Evolutionary conservation across 1,140 invertebrate species (phyloP), one percentile per base, ranked within the genome.

Genomic region (Drosophila tsacasi): DNA sequence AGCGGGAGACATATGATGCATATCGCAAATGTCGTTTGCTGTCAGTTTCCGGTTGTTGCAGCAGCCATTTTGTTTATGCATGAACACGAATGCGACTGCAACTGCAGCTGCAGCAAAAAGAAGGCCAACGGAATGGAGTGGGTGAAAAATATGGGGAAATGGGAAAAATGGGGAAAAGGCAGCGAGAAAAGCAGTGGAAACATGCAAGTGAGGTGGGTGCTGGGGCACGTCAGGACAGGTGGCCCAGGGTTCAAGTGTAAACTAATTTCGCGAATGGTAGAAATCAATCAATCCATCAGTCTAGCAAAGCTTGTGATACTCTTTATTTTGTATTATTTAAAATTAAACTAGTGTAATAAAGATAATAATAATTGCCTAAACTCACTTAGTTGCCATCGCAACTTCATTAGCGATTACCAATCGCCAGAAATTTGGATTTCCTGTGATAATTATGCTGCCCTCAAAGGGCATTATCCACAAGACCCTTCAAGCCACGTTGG

Each of bases 1-100:
- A 5, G 21, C 35, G 30, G 61, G 62, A 64, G 73, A 79, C 81
- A 84, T 84, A 90, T 89, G 85, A 89, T 89, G 85, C 81, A 89
- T 89, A 90, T 89, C 81, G 85, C 81, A 89, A 89, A 90, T 90
- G 85, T 89, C 84, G 84, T 87, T 87, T 89, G 84, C 84, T 83
- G 84, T 87, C 84, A 87, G 84, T 87, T 87, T 87, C 84, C 84
- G 81, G 65, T 89, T 85, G 81, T 81, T 90, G 84, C 85, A 87
- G 83, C 83, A 89, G 80, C 80, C 84, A 87, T 87, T 87, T 87
- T 87, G 84, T 83, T 89, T 89, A 87, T 87, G 83, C 83, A 87
- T 87, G 83, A 89, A 83, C 83, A 87, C 83, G 83, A 89, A 81
- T 83, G 74, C 84, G 49, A 80, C 79, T 76, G 73, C 57, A 55